Conservation (phyloP, 2,888 invertebrate species). For the Aspidapion aeneum region DNA sequence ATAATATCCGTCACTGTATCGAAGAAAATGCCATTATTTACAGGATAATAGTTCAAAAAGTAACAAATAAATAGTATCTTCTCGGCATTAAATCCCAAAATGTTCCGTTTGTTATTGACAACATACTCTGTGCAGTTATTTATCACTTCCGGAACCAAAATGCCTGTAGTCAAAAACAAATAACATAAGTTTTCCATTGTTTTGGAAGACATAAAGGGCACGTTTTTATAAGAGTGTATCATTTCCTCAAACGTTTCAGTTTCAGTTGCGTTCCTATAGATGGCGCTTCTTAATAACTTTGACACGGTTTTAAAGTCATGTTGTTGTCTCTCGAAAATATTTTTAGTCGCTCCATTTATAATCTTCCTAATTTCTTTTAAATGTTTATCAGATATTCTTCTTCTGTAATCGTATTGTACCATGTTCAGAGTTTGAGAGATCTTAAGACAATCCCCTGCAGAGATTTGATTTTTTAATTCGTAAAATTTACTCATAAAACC, state of each 20-base stretch:
- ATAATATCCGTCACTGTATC: slow-evolving; percentile 46
- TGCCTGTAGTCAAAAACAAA: slow-evolving; percentile 45
- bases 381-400: neutral
- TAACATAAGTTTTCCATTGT: slow-evolving; percentile 48
- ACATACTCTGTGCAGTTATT: slow-evolving; percentile 51
- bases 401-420: slow-evolving; percentile 12
- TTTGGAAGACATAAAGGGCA: slow-evolving; percentile 47
- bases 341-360: slow-evolving; percentile 21
- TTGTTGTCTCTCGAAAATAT: slow-evolving; percentile 2
- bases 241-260: slow-evolving; percentile 36
- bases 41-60: slow-evolving; percentile 51
- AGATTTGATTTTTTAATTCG: slow-evolving; percentile 46
- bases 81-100: slow-evolving; percentile 53
- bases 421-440: slow-evolving; percentile 48
- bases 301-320: slow-evolving; percentile 15
- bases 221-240: slow-evolving; percentile 35
- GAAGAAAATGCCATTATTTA: slow-evolving; percentile 43
- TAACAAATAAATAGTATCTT: slow-evolving; percentile 52
- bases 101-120: slow-evolving; percentile 43
- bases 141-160: slow-evolving; percentile 48
- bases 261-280: slow-evolving; percentile 42
- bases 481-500: slow-evolving; percentile 44
- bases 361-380: slow-evolving; percentile 20
- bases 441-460: slow-evolving; percentile 44
- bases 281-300: slow-evolving; percentile 33